Conservation (phyloP, 2,797 vertebrate genomes). For the Myotis vivesi region DNA sequence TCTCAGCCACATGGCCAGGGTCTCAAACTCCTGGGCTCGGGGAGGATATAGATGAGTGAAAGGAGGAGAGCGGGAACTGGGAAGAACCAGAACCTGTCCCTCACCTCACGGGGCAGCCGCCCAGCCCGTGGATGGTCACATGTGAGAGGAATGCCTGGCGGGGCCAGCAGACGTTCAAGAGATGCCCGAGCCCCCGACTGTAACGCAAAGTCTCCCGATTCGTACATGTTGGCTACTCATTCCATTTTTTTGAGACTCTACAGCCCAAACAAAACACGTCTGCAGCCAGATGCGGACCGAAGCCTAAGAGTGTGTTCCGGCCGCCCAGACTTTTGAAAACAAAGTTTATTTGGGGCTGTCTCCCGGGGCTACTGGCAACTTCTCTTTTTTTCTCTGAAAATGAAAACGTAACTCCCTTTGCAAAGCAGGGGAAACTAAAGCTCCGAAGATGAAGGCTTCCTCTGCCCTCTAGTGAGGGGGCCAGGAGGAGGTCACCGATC, state of each 20-base stretch:
- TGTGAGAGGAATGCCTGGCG: not conserved
- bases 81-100: not conserved
- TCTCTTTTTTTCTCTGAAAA: conserved; percentile 64
- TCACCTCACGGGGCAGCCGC: not conserved
- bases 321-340: conserved; percentile 48
- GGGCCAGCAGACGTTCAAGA: not conserved
- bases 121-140: not conserved
- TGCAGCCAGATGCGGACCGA: conserved; percentile 48
- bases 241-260: not conserved
- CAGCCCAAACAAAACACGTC: not conserved
- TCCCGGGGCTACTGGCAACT: conserved; percentile 14
- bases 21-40: not conserved
- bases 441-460: not conserved
- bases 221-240: not conserved
- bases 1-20: not conserved
- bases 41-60: not conserved
- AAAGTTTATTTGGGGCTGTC: conserved; percentile 52
- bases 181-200: not conserved
- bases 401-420: not conserved
- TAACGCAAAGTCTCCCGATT: conserved; percentile 16
- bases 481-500: not conserved
- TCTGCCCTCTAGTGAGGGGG: not conserved
- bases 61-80: not conserved
- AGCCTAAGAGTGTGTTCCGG: not conserved
- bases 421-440: not conserved